Percentiles rank a stretch among this genome's conserved stretches.
These are phyloP conservation scores for Ctenochaetus hawaiiensis DNA, from an alignment of 2,797 vertebrate genomes.

Conservation along the genomic window DNA sequence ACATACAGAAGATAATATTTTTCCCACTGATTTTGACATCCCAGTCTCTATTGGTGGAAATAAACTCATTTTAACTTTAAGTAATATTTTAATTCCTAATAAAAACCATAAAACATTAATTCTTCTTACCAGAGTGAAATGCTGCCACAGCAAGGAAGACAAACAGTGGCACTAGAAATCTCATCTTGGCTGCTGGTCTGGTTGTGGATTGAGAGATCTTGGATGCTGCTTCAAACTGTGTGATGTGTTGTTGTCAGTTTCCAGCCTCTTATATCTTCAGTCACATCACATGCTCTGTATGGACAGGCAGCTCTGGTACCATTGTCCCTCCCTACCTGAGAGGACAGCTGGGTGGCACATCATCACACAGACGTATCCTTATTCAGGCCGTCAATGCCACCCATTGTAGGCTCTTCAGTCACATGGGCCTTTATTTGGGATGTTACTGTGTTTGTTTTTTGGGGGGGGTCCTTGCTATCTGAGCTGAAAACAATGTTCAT, in stretches of 20 bases:
- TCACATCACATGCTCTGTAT: constrained; percentile 80
- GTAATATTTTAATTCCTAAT: background rate
- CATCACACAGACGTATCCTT: constrained; percentile 80
- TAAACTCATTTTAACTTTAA: background rate
- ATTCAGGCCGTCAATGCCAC: constrained; percentile 79
- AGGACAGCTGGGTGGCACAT: constrained; percentile 77
- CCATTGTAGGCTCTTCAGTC: constrained; percentile 77
- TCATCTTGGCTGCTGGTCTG: constrained; percentile 74
- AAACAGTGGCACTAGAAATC: constrained; percentile 61
- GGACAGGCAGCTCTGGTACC: constrained; percentile 79
- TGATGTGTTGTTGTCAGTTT: constrained; percentile 41
- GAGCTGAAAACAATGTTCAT: constrained; percentile 63
- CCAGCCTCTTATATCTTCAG: constrained; percentile 74
- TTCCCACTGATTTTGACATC: background rate
- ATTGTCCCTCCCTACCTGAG: constrained; percentile 83
- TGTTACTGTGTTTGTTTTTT: constrained; percentile 39
- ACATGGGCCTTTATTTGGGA: constrained; percentile 75
- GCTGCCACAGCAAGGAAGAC: constrained; percentile 74
- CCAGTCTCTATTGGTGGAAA: background rate
- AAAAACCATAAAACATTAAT: background rate
- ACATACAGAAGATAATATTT: background rate
- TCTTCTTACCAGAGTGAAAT: constrained; percentile 79
- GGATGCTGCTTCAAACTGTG: constrained; percentile 28
- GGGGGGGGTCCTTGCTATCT: constrained; percentile 38
- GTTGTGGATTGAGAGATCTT: constrained; percentile 21